Conservation (phyloP, 2,797 vertebrate species). For the Ceryle rudis region DNA sequence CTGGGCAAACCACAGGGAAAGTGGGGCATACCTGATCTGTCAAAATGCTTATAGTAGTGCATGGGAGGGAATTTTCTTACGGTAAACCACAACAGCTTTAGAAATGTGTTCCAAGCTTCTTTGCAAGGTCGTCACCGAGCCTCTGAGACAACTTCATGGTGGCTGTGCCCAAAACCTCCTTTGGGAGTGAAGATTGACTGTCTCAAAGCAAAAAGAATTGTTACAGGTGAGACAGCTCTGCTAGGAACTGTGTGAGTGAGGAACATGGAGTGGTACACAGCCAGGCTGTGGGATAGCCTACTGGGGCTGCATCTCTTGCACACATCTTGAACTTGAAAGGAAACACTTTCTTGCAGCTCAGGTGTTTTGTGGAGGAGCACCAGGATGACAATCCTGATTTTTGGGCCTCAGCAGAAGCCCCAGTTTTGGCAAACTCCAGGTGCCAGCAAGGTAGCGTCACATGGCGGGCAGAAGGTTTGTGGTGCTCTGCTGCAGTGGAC, state of each 20-base stretch:
- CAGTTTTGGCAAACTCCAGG: background rate
- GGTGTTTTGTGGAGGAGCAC: background rate
- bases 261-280: background rate
- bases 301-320: accelerated
- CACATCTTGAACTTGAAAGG: background rate
- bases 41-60: background rate
- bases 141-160: background rate
- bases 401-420: background rate
- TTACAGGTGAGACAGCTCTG: background rate
- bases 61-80: background rate
- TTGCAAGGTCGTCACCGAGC: background rate
- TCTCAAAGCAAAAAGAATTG: background rate
- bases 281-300: background rate
- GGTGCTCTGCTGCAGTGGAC: background rate
- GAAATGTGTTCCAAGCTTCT: background rate
- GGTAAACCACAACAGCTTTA: background rate
- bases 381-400: background rate
- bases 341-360: background rate
- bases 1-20: accelerated
- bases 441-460: background rate
- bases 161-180: background rate
- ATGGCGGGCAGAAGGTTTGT: background rate
- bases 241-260: accelerated
- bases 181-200: background rate
- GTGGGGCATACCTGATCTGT: background rate